Base-by-base conservation (phyloP, 2,888 invertebrate species). In the Ectemnius lituratus region DNA sequence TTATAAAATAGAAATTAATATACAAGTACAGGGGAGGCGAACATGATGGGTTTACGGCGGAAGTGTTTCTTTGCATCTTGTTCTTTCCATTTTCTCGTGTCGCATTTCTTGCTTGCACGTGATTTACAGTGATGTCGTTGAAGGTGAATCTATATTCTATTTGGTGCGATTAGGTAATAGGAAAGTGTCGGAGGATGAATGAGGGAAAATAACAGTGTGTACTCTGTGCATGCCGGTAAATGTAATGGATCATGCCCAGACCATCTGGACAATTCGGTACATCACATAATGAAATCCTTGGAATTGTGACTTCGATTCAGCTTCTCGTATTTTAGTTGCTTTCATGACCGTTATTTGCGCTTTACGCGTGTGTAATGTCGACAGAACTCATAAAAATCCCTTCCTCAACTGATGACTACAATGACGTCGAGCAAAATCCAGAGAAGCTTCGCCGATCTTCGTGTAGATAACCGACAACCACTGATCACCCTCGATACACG, bases 1-100 rank as follows among this genome's bases (percentile, higher is more conserved):
- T 87, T 87, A 85, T 86, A 85, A 84, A 86, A 86, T 83, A 85
- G 83, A 85, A 85, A 86, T 86, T 80, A 88, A 88, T 88, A 82
- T 88, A 88, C 88, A 88, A 83, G 78, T 80, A 84, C 82, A 83
- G 79, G 79, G 84, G 80, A 58, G 27, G 18, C 61, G 67, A 67
- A 71, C 69, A 63, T 67, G 70, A 76, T 73, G 8, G 64, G 56
- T 47, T 28, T 62, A 45, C 65, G 57, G 65, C 61, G 70, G 52
- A 37, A 49, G 64, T 70, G 37, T 65, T 68, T 60, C 62, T 67
- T 67, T 61, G 23, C 56, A 70, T 59, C 56, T 49, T 74, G 20
- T 37, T 52, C 52, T 62, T 13, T 49, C 62, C 46, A 64, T 46
- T 62, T 37, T 37, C 37, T 67, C 56, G 52, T 52, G 27, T 62